phyloP scores from a whole-genome alignment of 1,140 invertebrate genomes.

The Thereuonema tuberculata region DNA sequence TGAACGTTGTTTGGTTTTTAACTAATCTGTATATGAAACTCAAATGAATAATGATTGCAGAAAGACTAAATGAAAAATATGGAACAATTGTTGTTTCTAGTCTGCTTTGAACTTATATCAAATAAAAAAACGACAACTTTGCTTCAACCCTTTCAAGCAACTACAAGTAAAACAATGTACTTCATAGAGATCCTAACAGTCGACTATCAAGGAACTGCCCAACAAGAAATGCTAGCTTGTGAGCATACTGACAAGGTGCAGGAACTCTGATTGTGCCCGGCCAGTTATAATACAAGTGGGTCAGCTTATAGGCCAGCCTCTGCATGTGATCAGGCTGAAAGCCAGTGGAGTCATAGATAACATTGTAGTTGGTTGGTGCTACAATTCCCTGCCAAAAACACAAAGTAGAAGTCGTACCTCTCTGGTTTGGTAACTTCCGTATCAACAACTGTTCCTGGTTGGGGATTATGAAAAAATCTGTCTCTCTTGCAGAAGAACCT shows the following conservation, averaged over 20 bases:
- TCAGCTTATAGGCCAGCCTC: constrained; percentile 70
- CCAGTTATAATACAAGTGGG: constrained; percentile 93
- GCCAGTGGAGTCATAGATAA: constrained; percentile 53
- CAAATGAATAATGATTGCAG: too few species aligned
- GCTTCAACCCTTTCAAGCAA: neutral
- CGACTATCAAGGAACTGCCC: too few species aligned
- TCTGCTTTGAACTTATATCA: too few species aligned
- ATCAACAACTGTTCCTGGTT: constrained; percentile 73
- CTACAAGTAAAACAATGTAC: neutral
- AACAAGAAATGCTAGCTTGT: constrained; percentile 22
- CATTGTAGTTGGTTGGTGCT: constrained; percentile 77
- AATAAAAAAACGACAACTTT: neutral
- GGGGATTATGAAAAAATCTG: constrained; percentile 46
- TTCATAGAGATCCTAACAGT: neutral
- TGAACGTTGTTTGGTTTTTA: too few species aligned
- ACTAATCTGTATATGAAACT: too few species aligned
- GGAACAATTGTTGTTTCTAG: too few species aligned
- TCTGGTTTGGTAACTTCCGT: constrained; percentile 65
- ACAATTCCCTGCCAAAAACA: constrained; percentile 71
- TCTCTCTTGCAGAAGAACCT: constrained; percentile 28
- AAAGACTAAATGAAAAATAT: too few species aligned
- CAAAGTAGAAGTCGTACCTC: constrained; percentile 63
- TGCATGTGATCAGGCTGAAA: constrained; percentile 72
- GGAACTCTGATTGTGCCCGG: constrained; percentile 79
- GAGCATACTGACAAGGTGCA: constrained; percentile 54